Evolutionary conservation across 30 jellyfish, hydroid and myxozoan species (phyloP).

Genomic region (Aurelia sp.): DNA sequence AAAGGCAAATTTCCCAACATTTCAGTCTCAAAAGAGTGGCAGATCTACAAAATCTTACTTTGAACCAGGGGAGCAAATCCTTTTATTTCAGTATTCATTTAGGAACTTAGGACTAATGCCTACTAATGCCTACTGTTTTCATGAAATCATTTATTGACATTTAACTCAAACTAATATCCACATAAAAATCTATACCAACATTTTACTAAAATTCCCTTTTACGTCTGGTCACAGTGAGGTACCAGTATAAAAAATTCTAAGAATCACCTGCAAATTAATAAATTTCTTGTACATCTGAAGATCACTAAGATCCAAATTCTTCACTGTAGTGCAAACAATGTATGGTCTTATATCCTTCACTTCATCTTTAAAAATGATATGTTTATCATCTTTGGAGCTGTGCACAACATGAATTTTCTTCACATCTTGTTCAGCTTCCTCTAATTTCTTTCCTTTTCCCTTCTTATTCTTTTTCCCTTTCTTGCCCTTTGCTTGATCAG

Average conservation of each 20-base stretch:
- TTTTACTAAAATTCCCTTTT: too few relatives aligned
- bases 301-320: slow-evolving; percentile 78
- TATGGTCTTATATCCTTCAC: slow-evolving; percentile 83
- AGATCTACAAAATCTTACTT: too few relatives aligned
- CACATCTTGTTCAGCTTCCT: slow-evolving; percentile 24
- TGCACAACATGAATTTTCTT: slow-evolving; percentile 49
- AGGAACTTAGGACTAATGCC: too few relatives aligned
- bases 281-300: slow-evolving; percentile 63
- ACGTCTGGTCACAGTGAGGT: too few relatives aligned
- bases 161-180: too few relatives aligned
- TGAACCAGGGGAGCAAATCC: too few relatives aligned
- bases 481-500: slow-evolving; percentile 71
- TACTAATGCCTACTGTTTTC: too few relatives aligned
- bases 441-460: slow-evolving; percentile 35
- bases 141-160: too few relatives aligned
- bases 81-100: too few relatives aligned
- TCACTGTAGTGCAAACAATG: slow-evolving; percentile 67
- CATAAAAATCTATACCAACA: too few relatives aligned
- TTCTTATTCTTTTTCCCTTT: slow-evolving; percentile 61
- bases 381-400: slow-evolving; percentile 47
- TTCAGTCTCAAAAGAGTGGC: too few relatives aligned
- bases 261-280: slow-evolving; percentile 69
- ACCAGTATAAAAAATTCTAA: neutral
- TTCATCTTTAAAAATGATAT: slow-evolving; percentile 37
- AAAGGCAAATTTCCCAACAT: too few relatives aligned